phyloP scores from a whole-genome alignment of 2,888 invertebrate species.

The Apamea sordens region DNA sequence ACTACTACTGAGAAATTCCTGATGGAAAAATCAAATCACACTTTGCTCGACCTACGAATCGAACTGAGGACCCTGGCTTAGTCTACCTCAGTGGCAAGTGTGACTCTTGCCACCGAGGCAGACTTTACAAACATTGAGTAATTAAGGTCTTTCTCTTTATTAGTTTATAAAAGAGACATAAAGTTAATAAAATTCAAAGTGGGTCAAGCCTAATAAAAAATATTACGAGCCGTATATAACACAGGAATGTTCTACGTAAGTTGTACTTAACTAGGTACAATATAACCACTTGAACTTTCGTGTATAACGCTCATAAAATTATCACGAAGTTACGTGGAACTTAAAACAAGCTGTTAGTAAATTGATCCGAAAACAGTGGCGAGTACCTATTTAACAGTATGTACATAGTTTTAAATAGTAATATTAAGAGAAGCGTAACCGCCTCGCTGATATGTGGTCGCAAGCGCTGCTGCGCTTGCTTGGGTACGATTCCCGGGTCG shows the following conservation, averaged over 20 bases:
- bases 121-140: conserved; percentile 27
- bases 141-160: conserved; percentile 41
- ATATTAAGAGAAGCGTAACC: conserved; percentile 1
- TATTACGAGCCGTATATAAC: conserved; percentile 63
- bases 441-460: not conserved
- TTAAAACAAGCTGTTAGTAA: conserved; percentile 85
- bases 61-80: not conserved
- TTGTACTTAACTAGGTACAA: conserved; percentile 71
- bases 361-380: conserved; percentile 78
- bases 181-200: conserved; percentile 71
- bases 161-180: conserved; percentile 68
- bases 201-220: conserved; percentile 73
- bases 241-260: conserved; percentile 68
- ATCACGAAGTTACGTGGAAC: conserved; percentile 82
- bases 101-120: not conserved
- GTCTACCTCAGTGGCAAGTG: too few relatives aligned
- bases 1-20: not conserved
- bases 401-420: conserved; percentile 47
- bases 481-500: not conserved
- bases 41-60: not conserved
- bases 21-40: not conserved
- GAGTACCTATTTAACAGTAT: conserved; percentile 63
- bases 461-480: not conserved
- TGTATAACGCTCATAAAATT: conserved; percentile 87
- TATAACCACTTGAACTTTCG: conserved; percentile 82